These are phyloP conservation scores for Stratiolaelaps scimitus DNA, from an alignment of 1,140 invertebrate species.

Conservation along the genomic window DNA sequence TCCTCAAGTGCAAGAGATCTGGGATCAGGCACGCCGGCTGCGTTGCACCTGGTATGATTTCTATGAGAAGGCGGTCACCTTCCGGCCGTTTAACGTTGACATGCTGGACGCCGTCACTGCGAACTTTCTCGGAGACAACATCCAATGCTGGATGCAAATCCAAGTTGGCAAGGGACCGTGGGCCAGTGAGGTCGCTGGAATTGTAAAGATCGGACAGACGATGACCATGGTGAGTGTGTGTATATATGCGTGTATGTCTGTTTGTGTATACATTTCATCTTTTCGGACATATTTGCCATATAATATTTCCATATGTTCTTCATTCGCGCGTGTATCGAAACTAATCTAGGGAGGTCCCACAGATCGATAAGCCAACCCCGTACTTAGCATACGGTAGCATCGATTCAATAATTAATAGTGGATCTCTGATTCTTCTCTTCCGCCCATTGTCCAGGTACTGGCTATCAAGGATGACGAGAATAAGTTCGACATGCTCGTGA, in stretches of 20 bases:
- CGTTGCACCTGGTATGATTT: constrained; percentile 88
- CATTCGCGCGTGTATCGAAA: too few relatives aligned
- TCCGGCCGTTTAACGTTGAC: constrained; percentile 75
- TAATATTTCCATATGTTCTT: too few relatives aligned
- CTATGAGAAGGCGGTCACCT: constrained; percentile 84
- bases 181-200: constrained; percentile 82
- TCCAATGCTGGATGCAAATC: constrained; percentile 93
- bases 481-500: constrained; percentile 87
- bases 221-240: constrained; percentile 78
- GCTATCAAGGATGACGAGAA: constrained; percentile 90
- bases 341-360: too few relatives aligned
- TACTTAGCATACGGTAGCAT: too few relatives aligned
- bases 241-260: too few relatives aligned
- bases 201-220: constrained; percentile 87
- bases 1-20: constrained; percentile 79
- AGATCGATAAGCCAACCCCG: too few relatives aligned
- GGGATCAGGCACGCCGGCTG: constrained; percentile 59
- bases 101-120: constrained; percentile 84
- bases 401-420: background rate
- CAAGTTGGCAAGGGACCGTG: constrained; percentile 89
- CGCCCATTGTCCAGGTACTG: constrained; percentile 50
- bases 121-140: constrained; percentile 83
- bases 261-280: too few relatives aligned
- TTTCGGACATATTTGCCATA: too few relatives aligned
- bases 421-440: background rate